These are phyloP conservation scores for Antechinus stuartii DNA, from an alignment of 2,113 vertebrate genomes.

Conservation along the genomic window DNA sequence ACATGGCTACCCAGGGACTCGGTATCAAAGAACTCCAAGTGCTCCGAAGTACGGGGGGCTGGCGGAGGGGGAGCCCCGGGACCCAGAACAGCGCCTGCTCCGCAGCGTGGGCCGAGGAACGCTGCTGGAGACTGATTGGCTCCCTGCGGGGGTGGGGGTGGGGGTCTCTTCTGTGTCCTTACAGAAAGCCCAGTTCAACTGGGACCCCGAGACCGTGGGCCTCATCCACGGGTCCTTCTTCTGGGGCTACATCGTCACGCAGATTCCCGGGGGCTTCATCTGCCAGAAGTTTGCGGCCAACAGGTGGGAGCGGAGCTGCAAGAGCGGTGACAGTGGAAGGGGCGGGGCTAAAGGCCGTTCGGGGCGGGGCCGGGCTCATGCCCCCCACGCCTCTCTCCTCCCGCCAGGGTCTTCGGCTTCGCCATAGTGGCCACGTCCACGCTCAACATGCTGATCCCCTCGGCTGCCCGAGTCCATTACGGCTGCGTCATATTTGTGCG, in stretches of 20 bases:
- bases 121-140: conserved; percentile 14
- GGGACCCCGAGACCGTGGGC: conserved; percentile 95
- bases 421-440: conserved; percentile 93
- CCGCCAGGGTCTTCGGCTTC: conserved; percentile 93
- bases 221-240: conserved; percentile 97
- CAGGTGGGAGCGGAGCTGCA: conserved; percentile 82
- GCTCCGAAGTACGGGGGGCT: not conserved
- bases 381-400: not conserved
- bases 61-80: no score
- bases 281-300: conserved; percentile 96
- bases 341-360: not conserved
- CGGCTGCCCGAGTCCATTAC: conserved; percentile 91
- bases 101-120: not conserved
- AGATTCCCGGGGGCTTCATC: conserved; percentile 95
- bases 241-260: conserved; percentile 97
- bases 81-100: no score
- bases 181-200: conserved; percentile 93
- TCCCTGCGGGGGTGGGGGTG: not conserved
- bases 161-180: conserved; percentile 55
- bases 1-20: no score
- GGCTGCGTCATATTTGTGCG: conserved; percentile 93
- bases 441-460: conserved; percentile 93
- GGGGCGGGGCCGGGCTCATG: not conserved
- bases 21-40: not conserved
- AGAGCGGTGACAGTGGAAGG: not conserved